Base-by-base conservation (phyloP, 2,888 invertebrate species). In the Cosmia trapezina region DNA sequence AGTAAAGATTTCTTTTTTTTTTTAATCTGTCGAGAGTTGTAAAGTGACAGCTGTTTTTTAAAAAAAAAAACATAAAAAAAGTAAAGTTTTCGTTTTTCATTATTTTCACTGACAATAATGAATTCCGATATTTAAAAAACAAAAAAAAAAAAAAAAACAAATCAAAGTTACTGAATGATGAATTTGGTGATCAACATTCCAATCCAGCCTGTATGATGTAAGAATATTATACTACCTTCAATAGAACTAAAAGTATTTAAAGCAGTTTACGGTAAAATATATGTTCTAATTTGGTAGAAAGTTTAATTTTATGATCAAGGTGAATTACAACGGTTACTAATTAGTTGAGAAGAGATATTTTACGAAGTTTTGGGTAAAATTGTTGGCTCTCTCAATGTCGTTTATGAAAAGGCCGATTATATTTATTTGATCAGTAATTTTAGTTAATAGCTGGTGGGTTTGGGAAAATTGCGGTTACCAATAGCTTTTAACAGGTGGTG, bases 251-350 rank as follows among this genome's bases (percentile, higher is more conserved):
- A 83, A 70, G 66, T 74, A 80, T 80, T 74, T 67, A 49, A 60
- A 80, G 28, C 69, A 61, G 41, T 67, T 83, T 45, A 49, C 19
- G 59, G 22, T 33, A 11, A 78, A 80, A 80, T 70, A 37, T 73
- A 56, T 74, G 80, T 60, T 80, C 60, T 67, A 83, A 83, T 80
- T 73, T 80, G 6, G 43, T 67, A 2, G 59, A 57, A 83, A 80
- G 80, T 83, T 83, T 17, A n/a, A 73, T 80, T 80, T 80, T 80
- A 80, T 66, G 83, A 80, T 60, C 80, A 80, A 51, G 41, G 74
- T 73, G 64, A 83, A 66, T 80, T 80, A 80, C 73, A 66, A 43
- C 57, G 53, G 49, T 62, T 28, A 47, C 41, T 80, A 80, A 80
- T 80, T 80, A 73, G 59, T 80, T 83, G 22, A 22, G 28, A 59